These are phyloP conservation scores for Drosophila tanythrix DNA, from an alignment of 2,888 invertebrate genomes.

Conservation along the genomic window DNA sequence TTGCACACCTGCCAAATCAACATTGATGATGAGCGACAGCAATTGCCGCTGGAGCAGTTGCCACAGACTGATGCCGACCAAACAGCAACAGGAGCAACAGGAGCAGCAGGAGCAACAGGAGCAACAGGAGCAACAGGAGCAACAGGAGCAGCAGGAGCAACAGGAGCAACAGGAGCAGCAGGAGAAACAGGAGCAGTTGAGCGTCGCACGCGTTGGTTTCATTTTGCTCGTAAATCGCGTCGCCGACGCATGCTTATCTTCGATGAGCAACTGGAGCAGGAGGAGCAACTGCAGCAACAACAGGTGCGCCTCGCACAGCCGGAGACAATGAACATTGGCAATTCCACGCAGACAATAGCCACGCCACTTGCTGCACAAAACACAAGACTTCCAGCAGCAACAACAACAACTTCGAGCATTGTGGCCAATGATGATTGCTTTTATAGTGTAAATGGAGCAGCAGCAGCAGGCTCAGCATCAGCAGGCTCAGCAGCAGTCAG, in stretches of 20 bases:
- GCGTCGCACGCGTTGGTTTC: conserved; percentile 63
- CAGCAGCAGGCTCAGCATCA: conserved; percentile 18
- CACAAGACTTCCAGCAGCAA: conserved; percentile 1
- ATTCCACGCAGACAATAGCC: conserved; percentile 72
- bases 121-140: conserved; percentile 2
- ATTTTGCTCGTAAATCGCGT: conserved; percentile 61
- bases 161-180: conserved; percentile 1
- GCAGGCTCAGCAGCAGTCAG: conserved; percentile 1
- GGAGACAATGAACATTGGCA: conserved; percentile 71
- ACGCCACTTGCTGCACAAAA: conserved; percentile 40
- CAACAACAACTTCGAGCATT: conserved; percentile 50
- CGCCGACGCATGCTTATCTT: conserved; percentile 33
- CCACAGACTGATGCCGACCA: neutral
- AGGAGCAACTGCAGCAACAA: conserved; percentile 5
- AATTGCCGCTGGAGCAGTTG: neutral
- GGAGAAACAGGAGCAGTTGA: conserved; percentile 11
- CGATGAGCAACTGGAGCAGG: conserved; percentile 36
- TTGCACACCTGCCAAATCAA: conserved; percentile 83
- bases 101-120: conserved; percentile 3
- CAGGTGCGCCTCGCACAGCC: conserved; percentile 71
- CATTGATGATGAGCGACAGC: neutral
- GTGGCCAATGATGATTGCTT: conserved; percentile 69
- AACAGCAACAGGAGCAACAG: conserved; percentile 5
- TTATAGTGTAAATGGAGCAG: conserved; percentile 60
- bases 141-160: conserved; percentile 9